phyloP scores from a whole-genome alignment of 2,888 invertebrate species.

The Noctua comes region DNA sequence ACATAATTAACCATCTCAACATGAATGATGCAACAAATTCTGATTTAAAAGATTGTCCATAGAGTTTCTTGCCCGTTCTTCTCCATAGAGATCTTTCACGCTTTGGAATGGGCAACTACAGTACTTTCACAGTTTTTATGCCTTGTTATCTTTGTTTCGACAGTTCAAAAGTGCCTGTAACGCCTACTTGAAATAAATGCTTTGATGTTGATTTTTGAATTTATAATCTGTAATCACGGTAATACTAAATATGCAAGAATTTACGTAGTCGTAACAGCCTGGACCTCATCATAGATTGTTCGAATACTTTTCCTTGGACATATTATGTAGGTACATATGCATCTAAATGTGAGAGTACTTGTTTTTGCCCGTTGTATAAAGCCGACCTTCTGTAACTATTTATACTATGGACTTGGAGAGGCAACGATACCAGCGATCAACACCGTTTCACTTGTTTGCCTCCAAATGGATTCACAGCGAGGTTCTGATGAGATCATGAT shows the following conservation, averaged over 20 bases:
- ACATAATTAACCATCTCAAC: too few species aligned
- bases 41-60: too few species aligned
- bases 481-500: slow-evolving; percentile 54
- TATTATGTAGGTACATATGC: too few species aligned
- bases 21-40: too few species aligned
- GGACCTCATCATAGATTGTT: background rate
- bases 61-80: too few species aligned
- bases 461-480: slow-evolving; percentile 50
- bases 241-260: background rate
- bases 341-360: background rate
- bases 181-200: too few species aligned
- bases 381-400: slow-evolving; percentile 1
- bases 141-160: too few species aligned
- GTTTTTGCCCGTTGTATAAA: background rate
- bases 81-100: too few species aligned
- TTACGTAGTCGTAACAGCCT: background rate
- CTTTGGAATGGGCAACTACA: too few species aligned
- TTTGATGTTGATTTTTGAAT: background rate
- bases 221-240: background rate
- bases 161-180: too few species aligned
- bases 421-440: slow-evolving; percentile 50
- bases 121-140: too few species aligned
- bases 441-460: slow-evolving; percentile 54
- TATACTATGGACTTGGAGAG: background rate
- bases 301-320: too few species aligned